A percentile compares a stretch with the other conserved stretches of the same genome.
Evolutionary conservation across 1,140 invertebrate species (phyloP).

Genomic region (Drosophila athabasca): DNA sequence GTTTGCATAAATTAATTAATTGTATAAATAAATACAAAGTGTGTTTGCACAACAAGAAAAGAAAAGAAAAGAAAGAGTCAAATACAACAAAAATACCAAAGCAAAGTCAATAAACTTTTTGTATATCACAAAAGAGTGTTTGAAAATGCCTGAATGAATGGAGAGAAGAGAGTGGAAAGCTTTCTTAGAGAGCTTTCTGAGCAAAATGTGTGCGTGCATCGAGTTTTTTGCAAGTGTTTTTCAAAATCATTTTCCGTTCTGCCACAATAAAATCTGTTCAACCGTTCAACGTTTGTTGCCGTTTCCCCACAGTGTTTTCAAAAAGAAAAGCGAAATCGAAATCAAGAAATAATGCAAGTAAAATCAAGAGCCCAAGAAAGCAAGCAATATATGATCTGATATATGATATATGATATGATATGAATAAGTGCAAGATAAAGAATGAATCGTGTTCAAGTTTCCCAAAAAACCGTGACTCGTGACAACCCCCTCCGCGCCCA

Average conservation of each 20-base stretch:
- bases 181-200: constrained; percentile 38
- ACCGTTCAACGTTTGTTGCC: constrained; percentile 39
- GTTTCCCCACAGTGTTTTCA: constrained; percentile 57
- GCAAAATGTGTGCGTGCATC: constrained; percentile 58
- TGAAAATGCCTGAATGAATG: constrained; percentile 48
- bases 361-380: constrained; percentile 24
- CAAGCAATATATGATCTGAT: constrained; percentile 31
- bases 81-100: constrained; percentile 24
- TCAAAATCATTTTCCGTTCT: constrained; percentile 71
- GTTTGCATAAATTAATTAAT: constrained; percentile 29
- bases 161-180: constrained; percentile 34
- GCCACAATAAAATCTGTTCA: constrained; percentile 60
- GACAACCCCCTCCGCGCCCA: constrained; percentile 39
- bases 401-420: too few relatives aligned
- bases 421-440: too few relatives aligned
- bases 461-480: constrained; percentile 29
- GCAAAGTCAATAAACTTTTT: constrained; percentile 62
- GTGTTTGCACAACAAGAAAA: constrained; percentile 40
- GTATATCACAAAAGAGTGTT: constrained; percentile 64
- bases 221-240: constrained; percentile 81
- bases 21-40: constrained; percentile 30
- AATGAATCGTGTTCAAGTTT: constrained; percentile 43
- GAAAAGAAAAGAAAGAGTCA: constrained; percentile 22
- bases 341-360: constrained; percentile 3
- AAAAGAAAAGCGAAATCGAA: constrained; percentile 5